Base-by-base conservation (phyloP, 2,888 invertebrate genomes). In the Phrixothrix hirtus region DNA sequence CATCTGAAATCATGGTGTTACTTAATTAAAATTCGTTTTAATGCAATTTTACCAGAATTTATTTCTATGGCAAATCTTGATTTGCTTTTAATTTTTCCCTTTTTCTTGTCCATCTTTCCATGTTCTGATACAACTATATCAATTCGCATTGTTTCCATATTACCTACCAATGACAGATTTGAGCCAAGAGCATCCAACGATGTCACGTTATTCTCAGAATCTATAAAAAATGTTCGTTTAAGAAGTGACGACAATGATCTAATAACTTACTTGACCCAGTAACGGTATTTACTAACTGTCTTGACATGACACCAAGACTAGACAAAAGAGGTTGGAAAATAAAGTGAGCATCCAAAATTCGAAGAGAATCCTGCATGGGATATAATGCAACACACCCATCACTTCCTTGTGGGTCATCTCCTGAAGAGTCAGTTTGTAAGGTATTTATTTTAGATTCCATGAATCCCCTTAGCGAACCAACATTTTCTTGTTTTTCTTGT, bases 101-200 rank as follows among this genome's bases (percentile, higher is more conserved):
- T 80, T 63, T 80, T 85, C 63, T 82, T 84, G 26, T 83, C 81
- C n/a, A 81, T 79, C 72, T 83, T 83, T 12, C 85, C 85, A 67
- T 84, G 83, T 72, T 95, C 95, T 64, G 95, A 92, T 60, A 96
- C 95, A 2, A 95, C 93, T 73, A 97, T 96, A 75, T 96, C 93
- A 51, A 96, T 91, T 59, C 92, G 84, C 79, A 96, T 86, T 3
- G 87, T 84, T 65, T 95, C 94, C 77, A 96, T 87, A 67, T 87
- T 87, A 3, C 91, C 91, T 57, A 89, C 85, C 36, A 92, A 78
- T 2, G 91, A 89, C 58, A 92, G 79, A 76, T 91, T 92, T 16
- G 91, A 94, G 30, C 92, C 95, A 68, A 93, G 85, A 53, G 93
- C 92, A 73, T 93, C 94, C 70, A 95, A 78, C 0, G 88, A 86